phyloP scores from a whole-genome alignment of 2,888 invertebrate species.

The Parochlus steinenii region DNA sequence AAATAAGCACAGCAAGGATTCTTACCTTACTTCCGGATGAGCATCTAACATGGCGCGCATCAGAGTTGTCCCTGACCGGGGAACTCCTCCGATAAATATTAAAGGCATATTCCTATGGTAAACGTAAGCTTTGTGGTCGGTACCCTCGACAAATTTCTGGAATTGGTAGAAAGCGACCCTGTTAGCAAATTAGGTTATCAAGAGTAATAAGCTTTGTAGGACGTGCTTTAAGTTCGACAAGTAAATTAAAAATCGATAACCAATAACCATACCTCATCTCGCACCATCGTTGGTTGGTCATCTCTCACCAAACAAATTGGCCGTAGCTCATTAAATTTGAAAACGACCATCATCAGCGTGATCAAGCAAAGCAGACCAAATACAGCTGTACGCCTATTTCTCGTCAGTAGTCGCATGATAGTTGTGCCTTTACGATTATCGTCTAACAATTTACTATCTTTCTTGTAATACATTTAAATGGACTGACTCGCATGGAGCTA shows the following conservation, averaged over 20 bases:
- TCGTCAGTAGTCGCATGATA: too few species aligned
- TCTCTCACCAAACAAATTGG: slow-evolving; percentile 28
- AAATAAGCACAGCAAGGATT: slow-evolving; percentile 1
- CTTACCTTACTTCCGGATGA: slow-evolving; percentile 81
- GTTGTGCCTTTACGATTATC: too few species aligned
- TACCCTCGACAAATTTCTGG: slow-evolving; percentile 45
- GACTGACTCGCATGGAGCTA: too few species aligned
- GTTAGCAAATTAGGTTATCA: too few species aligned
- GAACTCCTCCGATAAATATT: slow-evolving; percentile 95
- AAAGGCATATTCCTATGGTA: slow-evolving; percentile 83
- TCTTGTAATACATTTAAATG: too few species aligned
- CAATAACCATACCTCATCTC: slow-evolving; percentile 24
- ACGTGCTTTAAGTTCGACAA: too few species aligned
- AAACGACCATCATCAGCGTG: slow-evolving; percentile 23
- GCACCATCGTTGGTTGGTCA: slow-evolving; percentile 24
- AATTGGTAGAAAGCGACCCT: too few species aligned
- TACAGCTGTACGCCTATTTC: slow-evolving; percentile 8
- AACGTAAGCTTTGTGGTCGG: slow-evolving; percentile 46
- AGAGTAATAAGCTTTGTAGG: too few species aligned
- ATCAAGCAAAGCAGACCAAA: slow-evolving; percentile 4
- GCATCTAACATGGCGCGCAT: slow-evolving; percentile 98
- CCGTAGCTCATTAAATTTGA: slow-evolving; percentile 29
- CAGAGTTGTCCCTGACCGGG: slow-evolving; percentile 91
- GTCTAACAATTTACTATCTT: too few species aligned
- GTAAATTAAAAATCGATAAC: background rate